Percentiles rank a stretch among this genome's conserved stretches.
Evolutionary conservation across 30 jellyfish, hydroid and myxozoan species (phyloP).

Genomic region (Aurelia aurita): DNA sequence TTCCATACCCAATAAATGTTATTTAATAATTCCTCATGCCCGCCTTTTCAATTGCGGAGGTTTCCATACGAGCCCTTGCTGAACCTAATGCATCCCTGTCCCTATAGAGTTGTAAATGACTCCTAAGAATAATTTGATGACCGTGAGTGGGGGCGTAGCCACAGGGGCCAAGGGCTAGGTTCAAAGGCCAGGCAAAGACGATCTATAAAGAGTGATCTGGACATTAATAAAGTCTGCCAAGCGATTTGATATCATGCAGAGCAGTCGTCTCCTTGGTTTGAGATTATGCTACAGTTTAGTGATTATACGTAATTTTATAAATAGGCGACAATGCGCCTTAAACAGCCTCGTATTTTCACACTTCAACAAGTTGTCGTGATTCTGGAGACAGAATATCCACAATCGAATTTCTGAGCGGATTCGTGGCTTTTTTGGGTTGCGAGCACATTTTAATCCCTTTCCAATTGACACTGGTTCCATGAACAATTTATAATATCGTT

Average conservation of each 20-base stretch:
- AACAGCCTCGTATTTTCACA: slow-evolving; percentile 74
- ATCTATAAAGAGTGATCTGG: slow-evolving; percentile 22
- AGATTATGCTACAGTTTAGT: background rate
- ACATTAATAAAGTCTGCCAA: slow-evolving; percentile 42
- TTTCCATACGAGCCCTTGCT: too few species aligned
- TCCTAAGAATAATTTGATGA: too few species aligned
- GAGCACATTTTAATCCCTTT: slow-evolving; percentile 52
- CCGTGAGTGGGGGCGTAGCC: too few species aligned
- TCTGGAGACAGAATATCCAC: slow-evolving; percentile 76
- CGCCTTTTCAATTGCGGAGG: too few species aligned
- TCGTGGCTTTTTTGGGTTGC: slow-evolving; percentile 76
- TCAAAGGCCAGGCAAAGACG: background rate
- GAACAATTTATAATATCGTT: slow-evolving; percentile 10
- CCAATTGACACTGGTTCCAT: slow-evolving; percentile 51
- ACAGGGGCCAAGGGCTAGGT: background rate
- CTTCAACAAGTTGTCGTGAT: slow-evolving; percentile 72
- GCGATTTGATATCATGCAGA: slow-evolving; percentile 57
- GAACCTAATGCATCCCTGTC: too few species aligned
- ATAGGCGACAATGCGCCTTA: slow-evolving; percentile 72
- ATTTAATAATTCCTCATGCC: too few species aligned
- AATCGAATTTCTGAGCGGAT: slow-evolving; percentile 43
- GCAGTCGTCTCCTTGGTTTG: slow-evolving; percentile 58
- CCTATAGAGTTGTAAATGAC: too few species aligned
- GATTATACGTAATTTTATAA: slow-evolving; percentile 24
- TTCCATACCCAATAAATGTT: too few species aligned